These are phyloP conservation scores for Octomys mimax DNA, from an alignment of 2,797 vertebrate species.

Conservation along the genomic window DNA sequence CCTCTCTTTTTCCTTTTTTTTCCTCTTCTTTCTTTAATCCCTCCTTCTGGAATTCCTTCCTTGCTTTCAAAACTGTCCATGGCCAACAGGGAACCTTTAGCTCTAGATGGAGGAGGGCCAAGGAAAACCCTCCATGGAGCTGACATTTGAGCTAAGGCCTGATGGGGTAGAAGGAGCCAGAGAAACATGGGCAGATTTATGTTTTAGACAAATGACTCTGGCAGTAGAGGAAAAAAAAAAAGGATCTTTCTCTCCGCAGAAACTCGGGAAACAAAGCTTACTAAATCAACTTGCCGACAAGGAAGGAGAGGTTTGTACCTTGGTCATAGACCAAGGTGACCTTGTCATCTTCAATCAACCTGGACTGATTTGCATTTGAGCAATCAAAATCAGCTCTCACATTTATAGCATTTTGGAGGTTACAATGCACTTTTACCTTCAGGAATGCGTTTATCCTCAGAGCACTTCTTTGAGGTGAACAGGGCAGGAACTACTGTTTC, in stretches of 20 bases:
- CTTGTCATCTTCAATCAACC: conserved; percentile 3
- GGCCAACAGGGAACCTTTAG: background rate
- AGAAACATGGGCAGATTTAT: conserved; percentile 32
- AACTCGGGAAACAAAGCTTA: conserved; percentile 40
- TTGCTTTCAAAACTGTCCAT: conserved; percentile 37
- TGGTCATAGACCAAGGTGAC: background rate
- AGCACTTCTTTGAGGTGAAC: background rate
- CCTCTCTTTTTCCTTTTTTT: background rate
- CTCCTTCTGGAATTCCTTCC: background rate
- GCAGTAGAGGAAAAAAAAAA: conserved; percentile 31
- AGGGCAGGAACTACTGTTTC: background rate
- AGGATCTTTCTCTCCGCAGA: background rate
- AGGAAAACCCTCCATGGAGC: background rate
- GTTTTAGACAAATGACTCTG: conserved; percentile 21
- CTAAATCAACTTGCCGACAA: background rate
- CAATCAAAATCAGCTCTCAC: background rate
- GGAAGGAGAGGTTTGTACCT: background rate
- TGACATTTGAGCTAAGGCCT: background rate
- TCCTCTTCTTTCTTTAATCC: background rate
- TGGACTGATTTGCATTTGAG: background rate
- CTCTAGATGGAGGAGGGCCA: background rate
- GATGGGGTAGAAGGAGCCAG: background rate
- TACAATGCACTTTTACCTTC: background rate
- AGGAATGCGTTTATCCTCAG: background rate
- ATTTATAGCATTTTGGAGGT: background rate